phyloP scores from a whole-genome alignment of 2,797 vertebrate genomes.

The Amphiprion clarkii region DNA sequence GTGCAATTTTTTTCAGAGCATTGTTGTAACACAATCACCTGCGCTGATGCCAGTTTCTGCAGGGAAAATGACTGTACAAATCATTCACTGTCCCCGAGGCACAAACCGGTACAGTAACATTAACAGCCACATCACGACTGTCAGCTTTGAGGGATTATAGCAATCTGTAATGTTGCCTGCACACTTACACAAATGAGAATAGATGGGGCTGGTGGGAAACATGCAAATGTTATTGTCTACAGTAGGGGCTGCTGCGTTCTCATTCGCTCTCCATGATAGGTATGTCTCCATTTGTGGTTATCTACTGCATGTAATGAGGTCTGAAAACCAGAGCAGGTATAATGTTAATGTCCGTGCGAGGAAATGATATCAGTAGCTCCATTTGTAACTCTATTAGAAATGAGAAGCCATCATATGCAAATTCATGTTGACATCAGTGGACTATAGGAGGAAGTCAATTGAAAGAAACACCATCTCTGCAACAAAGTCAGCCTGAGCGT shows the following conservation, averaged over 20 bases:
- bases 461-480: conserved; percentile 30
- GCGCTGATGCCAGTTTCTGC: conserved; percentile 62
- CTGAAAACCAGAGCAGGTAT: conserved; percentile 37
- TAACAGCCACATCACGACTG: conserved; percentile 66
- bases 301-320: conserved; percentile 34
- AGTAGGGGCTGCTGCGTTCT: conserved; percentile 35
- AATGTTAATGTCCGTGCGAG: conserved; percentile 25
- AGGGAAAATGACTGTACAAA: conserved; percentile 60
- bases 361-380: conserved; percentile 1
- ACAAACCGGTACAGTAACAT: conserved; percentile 63
- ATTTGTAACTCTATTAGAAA: conserved; percentile 57
- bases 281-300: conserved; percentile 44
- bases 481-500: conserved; percentile 13
- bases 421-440: conserved; percentile 49
- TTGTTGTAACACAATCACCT: conserved; percentile 76
- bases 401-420: conserved; percentile 44
- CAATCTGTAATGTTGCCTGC: conserved; percentile 61
- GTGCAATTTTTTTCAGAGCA: conserved; percentile 39
- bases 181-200: conserved; percentile 63
- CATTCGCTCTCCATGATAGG: conserved; percentile 39
- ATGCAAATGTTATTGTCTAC: conserved; percentile 56
- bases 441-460: conserved; percentile 20
- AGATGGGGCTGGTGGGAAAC: conserved; percentile 56
- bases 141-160: conserved; percentile 73
- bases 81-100: conserved; percentile 69